These are phyloP conservation scores for Saguinus midas DNA, from an alignment of 2,113 vertebrate genomes.

Conservation along the genomic window DNA sequence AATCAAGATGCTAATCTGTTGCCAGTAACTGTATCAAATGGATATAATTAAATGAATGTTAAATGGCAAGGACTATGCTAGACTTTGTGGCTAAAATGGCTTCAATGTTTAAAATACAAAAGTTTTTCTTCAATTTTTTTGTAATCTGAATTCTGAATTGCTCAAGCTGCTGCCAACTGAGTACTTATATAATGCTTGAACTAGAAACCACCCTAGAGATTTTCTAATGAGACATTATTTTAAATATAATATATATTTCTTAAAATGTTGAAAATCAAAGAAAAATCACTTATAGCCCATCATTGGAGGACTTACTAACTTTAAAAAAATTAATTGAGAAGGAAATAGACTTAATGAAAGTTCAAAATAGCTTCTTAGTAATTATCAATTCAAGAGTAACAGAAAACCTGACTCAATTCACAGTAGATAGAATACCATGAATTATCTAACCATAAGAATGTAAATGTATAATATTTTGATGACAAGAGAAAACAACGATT, in stretches of 20 bases:
- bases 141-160: not conserved
- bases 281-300: not conserved
- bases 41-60: not conserved
- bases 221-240: not conserved
- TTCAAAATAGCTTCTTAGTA: not conserved
- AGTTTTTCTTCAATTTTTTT: not conserved
- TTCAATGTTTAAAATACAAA: not conserved
- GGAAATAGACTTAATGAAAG: not conserved
- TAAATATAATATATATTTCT: not conserved
- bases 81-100: not conserved
- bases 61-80: not conserved
- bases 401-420: not conserved
- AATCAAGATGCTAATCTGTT: not conserved
- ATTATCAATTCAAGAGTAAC: not conserved
- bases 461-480: not conserved
- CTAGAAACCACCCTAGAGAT: not conserved
- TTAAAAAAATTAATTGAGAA: not conserved
- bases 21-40: not conserved
- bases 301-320: not conserved
- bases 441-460: not conserved
- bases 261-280: not conserved
- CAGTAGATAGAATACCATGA: not conserved
- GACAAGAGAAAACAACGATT: not conserved
- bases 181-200: not conserved
- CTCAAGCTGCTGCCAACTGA: not conserved